A percentile compares a stretch with the other conserved stretches of the same genome.
phyloP scores from a whole-genome alignment of 1,140 invertebrate species.

The Hylyphantes graminicola region DNA sequence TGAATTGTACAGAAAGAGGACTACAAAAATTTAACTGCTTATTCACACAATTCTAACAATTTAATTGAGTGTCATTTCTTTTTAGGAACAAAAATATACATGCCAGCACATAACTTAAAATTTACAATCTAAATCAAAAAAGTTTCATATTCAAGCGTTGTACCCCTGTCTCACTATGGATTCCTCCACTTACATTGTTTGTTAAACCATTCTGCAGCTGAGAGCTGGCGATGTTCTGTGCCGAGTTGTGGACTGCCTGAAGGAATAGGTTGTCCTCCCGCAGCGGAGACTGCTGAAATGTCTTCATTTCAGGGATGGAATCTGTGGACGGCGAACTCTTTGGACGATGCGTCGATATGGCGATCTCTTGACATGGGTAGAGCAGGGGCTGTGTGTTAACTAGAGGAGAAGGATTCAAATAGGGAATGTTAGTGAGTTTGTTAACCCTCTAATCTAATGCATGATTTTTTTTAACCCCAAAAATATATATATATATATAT shows the following conservation, averaged over 20 bases:
- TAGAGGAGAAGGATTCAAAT: background rate
- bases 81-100: no score
- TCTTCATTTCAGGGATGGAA: constrained; percentile 61
- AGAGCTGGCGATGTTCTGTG: constrained; percentile 22
- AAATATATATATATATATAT: no score
- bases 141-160: no score
- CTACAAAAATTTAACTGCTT: no score
- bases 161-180: background rate
- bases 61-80: no score
- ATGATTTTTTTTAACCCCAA: no score
- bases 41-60: no score
- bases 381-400: constrained; percentile 41
- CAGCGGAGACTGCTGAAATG: constrained; percentile 60
- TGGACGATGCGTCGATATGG: constrained; percentile 57
- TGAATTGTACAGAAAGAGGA: no score
- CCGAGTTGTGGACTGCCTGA: constrained; percentile 47
- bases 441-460: no score
- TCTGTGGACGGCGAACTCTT: constrained; percentile 60
- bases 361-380: constrained; percentile 56
- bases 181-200: constrained; percentile 24
- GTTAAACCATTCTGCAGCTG: constrained; percentile 37
- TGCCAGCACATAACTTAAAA: no score
- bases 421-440: no score
- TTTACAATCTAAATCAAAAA: no score
- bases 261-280: constrained; percentile 44